A percentile compares a stretch with the other conserved stretches of the same genome.
These are phyloP conservation scores for Lemur catta DNA, from an alignment of 2,797 vertebrate species.

Conservation along the genomic window DNA sequence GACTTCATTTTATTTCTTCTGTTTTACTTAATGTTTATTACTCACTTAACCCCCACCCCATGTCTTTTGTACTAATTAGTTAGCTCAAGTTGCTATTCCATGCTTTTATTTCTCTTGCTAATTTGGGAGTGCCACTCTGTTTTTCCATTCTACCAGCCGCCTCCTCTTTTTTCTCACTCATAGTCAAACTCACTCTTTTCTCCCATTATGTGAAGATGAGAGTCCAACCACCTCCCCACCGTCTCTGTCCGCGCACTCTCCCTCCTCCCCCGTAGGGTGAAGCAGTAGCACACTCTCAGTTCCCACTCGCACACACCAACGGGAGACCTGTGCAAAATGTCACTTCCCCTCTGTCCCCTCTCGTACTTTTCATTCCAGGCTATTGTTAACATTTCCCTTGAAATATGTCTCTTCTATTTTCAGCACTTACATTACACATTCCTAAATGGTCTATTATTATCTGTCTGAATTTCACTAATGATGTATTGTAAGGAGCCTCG, in stretches of 20 bases:
- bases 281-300: background rate
- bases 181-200: background rate
- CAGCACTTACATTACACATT: background rate
- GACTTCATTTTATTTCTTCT: background rate
- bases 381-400: constrained; percentile 26
- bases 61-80: background rate
- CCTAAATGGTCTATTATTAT: background rate
- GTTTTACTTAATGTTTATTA: background rate
- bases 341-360: background rate
- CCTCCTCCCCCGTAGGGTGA: background rate
- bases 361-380: background rate
- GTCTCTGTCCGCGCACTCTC: background rate
- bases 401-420: constrained; percentile 37
- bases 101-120: background rate
- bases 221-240: background rate
- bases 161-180: background rate
- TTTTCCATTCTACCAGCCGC: background rate
- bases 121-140: background rate
- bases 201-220: background rate
- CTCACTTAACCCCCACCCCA: background rate
- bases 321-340: background rate
- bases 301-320: background rate
- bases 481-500: background rate
- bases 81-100: background rate
- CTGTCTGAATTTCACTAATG: constrained; percentile 3